phyloP scores from a whole-genome alignment of 2,797 vertebrate species.

The Alfaro cultratus region DNA sequence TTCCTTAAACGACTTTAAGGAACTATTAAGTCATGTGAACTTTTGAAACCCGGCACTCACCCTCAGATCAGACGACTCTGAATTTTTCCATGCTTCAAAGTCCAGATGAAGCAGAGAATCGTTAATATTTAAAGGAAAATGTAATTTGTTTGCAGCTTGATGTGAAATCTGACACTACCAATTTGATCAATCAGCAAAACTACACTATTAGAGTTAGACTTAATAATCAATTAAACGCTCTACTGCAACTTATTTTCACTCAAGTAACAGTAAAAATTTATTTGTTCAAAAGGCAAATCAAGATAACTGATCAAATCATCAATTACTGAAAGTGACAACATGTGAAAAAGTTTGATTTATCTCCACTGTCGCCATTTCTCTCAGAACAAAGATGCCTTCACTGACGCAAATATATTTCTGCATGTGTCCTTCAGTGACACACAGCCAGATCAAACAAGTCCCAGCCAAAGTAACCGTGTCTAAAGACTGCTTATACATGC shows the following conservation, averaged over 20 bases:
- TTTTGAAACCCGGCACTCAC: background rate
- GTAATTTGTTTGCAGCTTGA: too few species aligned
- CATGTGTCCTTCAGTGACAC: constrained; percentile 3
- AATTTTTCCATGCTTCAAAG: background rate
- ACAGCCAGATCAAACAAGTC: background rate
- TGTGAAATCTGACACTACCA: too few species aligned
- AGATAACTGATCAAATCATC: too few species aligned
- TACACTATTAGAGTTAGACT: too few species aligned
- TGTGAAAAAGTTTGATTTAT: background rate
- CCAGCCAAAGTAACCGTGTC: background rate
- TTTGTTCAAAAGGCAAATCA: too few species aligned
- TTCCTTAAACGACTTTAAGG: background rate
- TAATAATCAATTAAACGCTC: too few species aligned
- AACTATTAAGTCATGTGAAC: background rate
- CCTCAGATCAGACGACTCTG: background rate
- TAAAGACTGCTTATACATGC: background rate
- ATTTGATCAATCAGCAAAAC: too few species aligned
- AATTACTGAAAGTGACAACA: background rate
- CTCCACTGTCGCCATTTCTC: background rate
- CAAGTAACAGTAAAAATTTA: too few species aligned
- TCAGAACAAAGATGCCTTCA: background rate
- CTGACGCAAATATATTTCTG: constrained; percentile 1
- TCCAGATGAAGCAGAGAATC: background rate
- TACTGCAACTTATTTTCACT: too few species aligned
- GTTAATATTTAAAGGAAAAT: background rate